phyloP scores from a whole-genome alignment of 2,888 invertebrate species.

The Chydorus sphaericus region DNA sequence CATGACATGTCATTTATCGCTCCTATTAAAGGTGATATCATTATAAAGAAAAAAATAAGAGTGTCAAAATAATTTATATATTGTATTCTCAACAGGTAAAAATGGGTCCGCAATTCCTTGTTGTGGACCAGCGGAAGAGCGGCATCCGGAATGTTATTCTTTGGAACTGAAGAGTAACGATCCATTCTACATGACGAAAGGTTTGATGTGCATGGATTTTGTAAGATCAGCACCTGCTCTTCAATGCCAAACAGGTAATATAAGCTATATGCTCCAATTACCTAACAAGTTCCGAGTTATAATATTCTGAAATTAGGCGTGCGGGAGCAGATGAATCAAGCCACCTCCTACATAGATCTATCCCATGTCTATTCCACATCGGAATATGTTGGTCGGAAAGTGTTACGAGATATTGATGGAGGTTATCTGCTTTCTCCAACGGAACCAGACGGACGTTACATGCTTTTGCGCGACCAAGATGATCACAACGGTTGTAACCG shows the following conservation, averaged over 20 bases:
- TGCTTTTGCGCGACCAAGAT: slow-evolving; percentile 44
- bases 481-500: slow-evolving; percentile 63
- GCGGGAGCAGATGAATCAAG: slow-evolving; percentile 51
- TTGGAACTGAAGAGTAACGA: slow-evolving; percentile 44
- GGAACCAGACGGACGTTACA: slow-evolving; percentile 44
- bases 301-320: slow-evolving; percentile 36
- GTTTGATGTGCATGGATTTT: slow-evolving; percentile 68
- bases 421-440: slow-evolving; percentile 51
- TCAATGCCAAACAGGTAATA: slow-evolving; percentile 50
- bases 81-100: too few relatives aligned
- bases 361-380: slow-evolving; percentile 64
- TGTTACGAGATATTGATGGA: slow-evolving; percentile 26
- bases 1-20: slow-evolving; percentile 78
- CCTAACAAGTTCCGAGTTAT: not conserved
- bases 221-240: slow-evolving; percentile 66
- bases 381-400: slow-evolving; percentile 28
- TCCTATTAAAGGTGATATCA: slow-evolving; percentile 46
- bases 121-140: not conserved
- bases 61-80: too few relatives aligned
- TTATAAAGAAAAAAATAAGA: too few relatives aligned
- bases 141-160: slow-evolving; percentile 67
- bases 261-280: not conserved
- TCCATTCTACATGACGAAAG: slow-evolving; percentile 49
- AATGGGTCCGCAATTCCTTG: not conserved
- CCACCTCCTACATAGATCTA: slow-evolving; percentile 67